phyloP scores from a whole-genome alignment of 1,140 invertebrate genomes.

The Panagrolaimus sp. region DNA sequence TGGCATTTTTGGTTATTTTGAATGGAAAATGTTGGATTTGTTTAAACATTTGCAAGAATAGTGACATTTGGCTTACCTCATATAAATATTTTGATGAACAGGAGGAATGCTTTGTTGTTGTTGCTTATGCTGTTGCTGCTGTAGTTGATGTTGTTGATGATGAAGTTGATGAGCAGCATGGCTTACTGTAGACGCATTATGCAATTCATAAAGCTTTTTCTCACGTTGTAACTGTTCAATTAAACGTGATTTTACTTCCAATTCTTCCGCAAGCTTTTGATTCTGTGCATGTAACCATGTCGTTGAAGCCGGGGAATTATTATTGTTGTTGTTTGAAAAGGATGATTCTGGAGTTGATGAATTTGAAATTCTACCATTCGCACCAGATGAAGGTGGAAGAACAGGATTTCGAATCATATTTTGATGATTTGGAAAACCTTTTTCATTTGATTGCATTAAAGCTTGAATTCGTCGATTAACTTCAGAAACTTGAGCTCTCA shows the following conservation, averaged over 20 bases:
- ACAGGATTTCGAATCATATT: constrained; percentile 19
- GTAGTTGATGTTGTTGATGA: background rate
- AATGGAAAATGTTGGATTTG: background rate
- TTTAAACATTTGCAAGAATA: background rate
- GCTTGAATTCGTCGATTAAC: constrained; percentile 47
- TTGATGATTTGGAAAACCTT: constrained; percentile 33
- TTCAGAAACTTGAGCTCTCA: constrained; percentile 53
- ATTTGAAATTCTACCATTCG: background rate
- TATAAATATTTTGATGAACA: background rate
- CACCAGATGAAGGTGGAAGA: constrained; percentile 5
- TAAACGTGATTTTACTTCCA: constrained; percentile 26
- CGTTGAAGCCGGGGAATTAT: background rate
- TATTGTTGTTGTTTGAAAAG: background rate
- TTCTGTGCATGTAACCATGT: constrained; percentile 7
- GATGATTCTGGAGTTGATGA: constrained; percentile 12
- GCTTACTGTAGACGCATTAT: background rate
- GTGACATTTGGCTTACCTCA: background rate
- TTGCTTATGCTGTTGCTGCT: background rate
- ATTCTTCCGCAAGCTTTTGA: constrained; percentile 17
- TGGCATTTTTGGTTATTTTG: too few species aligned
- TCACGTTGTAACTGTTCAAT: constrained; percentile 31
- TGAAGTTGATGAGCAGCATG: background rate
- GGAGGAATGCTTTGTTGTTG: too few species aligned
- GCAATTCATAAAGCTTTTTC: constrained; percentile 13
- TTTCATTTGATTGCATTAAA: constrained; percentile 32